Base-by-base conservation (phyloP, 23 tunicate genomes). In the Ascidia mentula region DNA sequence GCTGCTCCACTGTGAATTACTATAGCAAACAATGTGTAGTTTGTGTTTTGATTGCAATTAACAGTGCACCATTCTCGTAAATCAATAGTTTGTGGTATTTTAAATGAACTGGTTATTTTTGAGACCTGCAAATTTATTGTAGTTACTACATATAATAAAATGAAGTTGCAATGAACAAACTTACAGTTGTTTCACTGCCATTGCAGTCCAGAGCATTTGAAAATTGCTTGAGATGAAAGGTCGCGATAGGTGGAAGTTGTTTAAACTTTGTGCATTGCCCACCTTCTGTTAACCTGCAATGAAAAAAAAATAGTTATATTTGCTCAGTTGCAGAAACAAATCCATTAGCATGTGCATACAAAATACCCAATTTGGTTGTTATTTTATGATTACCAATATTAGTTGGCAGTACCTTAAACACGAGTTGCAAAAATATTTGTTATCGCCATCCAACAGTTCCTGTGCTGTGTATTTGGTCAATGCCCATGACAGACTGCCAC, bases 211-310 rank as follows among this genome's bases (percentile, higher is more conserved):
- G 33, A 5, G 84, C 34, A 15, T 88, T 40, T 73, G 95, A 53
- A 74, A 89, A 89, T 20, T 88, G 84, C 72, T 89, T 89, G 46
- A 89, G 36, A 42, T 89, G 95, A 30, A 89, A 79, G 22, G 95
- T 74, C 9, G 84, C 34, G 0, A 89, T 60, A 26, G 95, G 95
- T 7, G 95, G 95, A 0, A 89, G 85, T 32, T 69, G 77, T 7
- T 65, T 72, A 36, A 89, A 89, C 45, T 20, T 79, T 39, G 84
- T 33, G 9, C 72, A 72, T 32, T 72, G 75, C 37, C 84, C 88
- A 38, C 95, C 95, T 79, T 89, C 95, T 13, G 80, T 78, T n/a
- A 85, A 79, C 70, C 91, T 87, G 53, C 22, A 69, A 79, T 65
- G 32, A 76, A 0, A 33, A 46, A 13, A 46, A 2, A 37, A 8